Evolutionary conservation across 2,888 invertebrate species (phyloP), one percentile per base, ranked within the genome.

Genomic region (Orthosia incerta): DNA sequence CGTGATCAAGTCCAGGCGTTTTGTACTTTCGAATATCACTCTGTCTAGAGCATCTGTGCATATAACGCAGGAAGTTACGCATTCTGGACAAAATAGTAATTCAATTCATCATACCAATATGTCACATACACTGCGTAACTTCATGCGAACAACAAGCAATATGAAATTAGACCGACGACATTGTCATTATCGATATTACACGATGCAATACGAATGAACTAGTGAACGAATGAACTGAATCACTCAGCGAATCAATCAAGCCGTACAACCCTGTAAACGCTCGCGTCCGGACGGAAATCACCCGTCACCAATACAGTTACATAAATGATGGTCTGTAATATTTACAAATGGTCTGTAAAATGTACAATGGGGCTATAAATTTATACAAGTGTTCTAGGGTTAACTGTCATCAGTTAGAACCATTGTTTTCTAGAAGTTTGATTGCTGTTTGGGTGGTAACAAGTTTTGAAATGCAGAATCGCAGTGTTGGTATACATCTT

Each of bases 281-380:
- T 67, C 46, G 65, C 87, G 85, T 92, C 92, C 91, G 76, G 81
- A 81, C 91, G 76, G 81, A 81, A 80, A 69, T 67, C 62, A 60
- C 75, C 80, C 80, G 66, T 73, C 82, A 84, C 63, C n/a, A 61
- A 60, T 18, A 23, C 20, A 23, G 55, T 61, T 55, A 82, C 91
- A 65, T 84, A 61, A 60, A 71, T 69, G 45, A 80, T 80, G 53
- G 60, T 16, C 31, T 31, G 50, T 65, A 46, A 56, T 79, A 61
- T 55, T 83, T 71, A 71, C 45, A 78, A 70, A 78, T 68, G 59
- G 26, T 48, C 57, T 50, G 57, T 23, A 45, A 53, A 31, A 61
- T 62, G n/a, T 46, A 77, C 48, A 67, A 67, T 26, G 57, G 45
- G 57, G 18, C 51, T 81, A 51, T 56, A 15, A 31, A 23, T 61